Evolutionary conservation across 2,888 invertebrate species (phyloP), one percentile per base, ranked within the genome.

Genomic region (Cataglyphis cursor): DNA sequence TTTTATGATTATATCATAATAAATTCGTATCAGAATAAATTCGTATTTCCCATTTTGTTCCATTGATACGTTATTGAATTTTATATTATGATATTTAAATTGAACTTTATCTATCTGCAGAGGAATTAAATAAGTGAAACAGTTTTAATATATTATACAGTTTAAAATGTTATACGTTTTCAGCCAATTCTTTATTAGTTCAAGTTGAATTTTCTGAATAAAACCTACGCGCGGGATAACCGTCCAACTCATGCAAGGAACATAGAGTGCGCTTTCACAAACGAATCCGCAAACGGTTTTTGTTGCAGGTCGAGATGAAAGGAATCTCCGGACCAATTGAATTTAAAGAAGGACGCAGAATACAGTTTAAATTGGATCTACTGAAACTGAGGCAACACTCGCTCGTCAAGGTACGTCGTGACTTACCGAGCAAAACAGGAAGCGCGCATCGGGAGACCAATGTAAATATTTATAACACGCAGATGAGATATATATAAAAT

Each of bases 271-370:
- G 6, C 18, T 72, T 12, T 75, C 65, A 65, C 41, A 31, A 66
- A 70, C 41, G 75, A 59, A 57, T 72, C n/a, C 28, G 31, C 24
- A 31, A 44, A 44, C 8, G 59, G 9, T 82, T 76, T 88, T 80
- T 83, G 68, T 94, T 94, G 44, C 93, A 97, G 97, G 97, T 97
- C 73, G 97, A 97, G 94, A 97, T 97, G 95, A 97, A 97, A 93
- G 98, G 98, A 6, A 95, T 98, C 74, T 97, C 97, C 38, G 98
- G 98, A 0, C 97, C 97, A 24, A 97, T 98, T 86, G 97, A 97
- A 94, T 97, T 98, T 95, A 97, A 97, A 93, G 97, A 97, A 94
- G 98, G 98, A 0, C 96, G 96, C 75, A 95, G 98, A 78, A 96
- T 96, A 73, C 96, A 97, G 91, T 97, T 98, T 92, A 97, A 97